Percentiles rank a stretch among this genome's conserved stretches.
These are phyloP conservation scores for Hirtodrosophila duncani DNA, from an alignment of 2,888 invertebrate species.

Conservation along the genomic window DNA sequence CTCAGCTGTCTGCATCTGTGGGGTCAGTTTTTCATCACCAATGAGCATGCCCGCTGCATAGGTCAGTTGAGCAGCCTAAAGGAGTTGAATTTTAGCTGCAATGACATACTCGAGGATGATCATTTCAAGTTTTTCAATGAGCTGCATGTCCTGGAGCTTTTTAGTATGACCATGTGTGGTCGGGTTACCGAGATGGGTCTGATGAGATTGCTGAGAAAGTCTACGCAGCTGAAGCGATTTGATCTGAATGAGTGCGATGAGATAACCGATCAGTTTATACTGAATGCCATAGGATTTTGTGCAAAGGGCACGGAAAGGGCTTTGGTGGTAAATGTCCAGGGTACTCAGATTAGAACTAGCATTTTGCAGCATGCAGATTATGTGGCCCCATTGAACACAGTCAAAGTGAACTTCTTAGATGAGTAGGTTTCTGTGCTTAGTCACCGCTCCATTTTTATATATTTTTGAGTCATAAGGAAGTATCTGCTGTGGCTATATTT, in stretches of 20 bases:
- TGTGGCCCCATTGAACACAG: slow-evolving; percentile 30
- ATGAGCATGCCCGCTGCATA: slow-evolving; percentile 46
- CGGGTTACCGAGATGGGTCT: slow-evolving; percentile 44
- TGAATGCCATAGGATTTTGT: slow-evolving; percentile 42
- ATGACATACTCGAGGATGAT: slow-evolving; percentile 52
- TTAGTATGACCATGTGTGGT: slow-evolving; percentile 37
- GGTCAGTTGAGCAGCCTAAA: slow-evolving; percentile 42
- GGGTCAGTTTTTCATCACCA: slow-evolving; percentile 50
- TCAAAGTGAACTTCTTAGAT: slow-evolving; percentile 42
- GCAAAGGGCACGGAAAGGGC: slow-evolving; percentile 16
- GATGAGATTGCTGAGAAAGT: slow-evolving; percentile 41
- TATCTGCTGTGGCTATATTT: slow-evolving; percentile 30
- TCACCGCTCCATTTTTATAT: slow-evolving; percentile 18
- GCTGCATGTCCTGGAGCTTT: slow-evolving; percentile 20
- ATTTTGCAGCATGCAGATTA: slow-evolving; percentile 48
- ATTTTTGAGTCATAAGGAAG: slow-evolving; percentile 47
- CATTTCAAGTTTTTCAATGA: slow-evolving; percentile 53
- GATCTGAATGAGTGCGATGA: slow-evolving; percentile 43
- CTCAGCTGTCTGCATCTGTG: slow-evolving; percentile 41
- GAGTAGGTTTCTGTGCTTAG: slow-evolving; percentile 11
- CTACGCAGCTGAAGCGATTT: slow-evolving; percentile 28
- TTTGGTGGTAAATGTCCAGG: slow-evolving; percentile 35
- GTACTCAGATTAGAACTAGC: slow-evolving; percentile 26
- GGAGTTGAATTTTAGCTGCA: slow-evolving; percentile 43
- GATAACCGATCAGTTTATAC: slow-evolving; percentile 45